phyloP scores from a whole-genome alignment of 2,888 invertebrate species.

The Cataglyphis cursor region DNA sequence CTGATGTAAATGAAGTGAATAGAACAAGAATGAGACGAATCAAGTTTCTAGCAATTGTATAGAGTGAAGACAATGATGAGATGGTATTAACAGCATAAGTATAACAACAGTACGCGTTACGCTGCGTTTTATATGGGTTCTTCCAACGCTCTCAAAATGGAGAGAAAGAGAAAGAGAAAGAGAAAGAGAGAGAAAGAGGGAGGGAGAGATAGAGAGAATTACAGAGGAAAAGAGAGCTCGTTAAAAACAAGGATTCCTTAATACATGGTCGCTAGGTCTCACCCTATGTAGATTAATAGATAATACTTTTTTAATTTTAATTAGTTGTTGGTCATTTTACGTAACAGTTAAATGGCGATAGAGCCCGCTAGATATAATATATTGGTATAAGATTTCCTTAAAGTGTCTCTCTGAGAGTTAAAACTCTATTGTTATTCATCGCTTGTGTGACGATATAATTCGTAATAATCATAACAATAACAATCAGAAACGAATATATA shows the following conservation, averaged over 20 bases:
- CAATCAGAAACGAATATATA: conserved; percentile 65
- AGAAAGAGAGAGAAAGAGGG: conserved; percentile 38
- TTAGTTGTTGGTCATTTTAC: conserved; percentile 84
- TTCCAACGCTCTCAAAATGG: conserved; percentile 56
- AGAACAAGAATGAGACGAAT: not conserved
- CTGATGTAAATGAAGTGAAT: conserved; percentile 1
- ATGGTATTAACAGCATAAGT: not conserved
- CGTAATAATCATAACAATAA: conserved; percentile 73
- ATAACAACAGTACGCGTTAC: conserved; percentile 34
- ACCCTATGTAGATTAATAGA: conserved; percentile 73
- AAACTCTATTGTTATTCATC: conserved; percentile 70
- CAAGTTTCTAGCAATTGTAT: not conserved
- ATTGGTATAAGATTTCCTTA: conserved; percentile 73
- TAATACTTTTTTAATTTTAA: conserved; percentile 74
- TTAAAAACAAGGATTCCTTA: conserved; percentile 61
- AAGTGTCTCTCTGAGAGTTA: conserved; percentile 70
- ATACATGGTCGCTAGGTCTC: conserved; percentile 75
- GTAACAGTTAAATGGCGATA: conserved; percentile 82
- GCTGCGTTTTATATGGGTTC: conserved; percentile 59
- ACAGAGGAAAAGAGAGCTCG: conserved; percentile 15
- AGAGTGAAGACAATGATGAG: not conserved
- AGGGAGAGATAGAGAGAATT: conserved; percentile 60
- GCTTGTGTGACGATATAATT: conserved; percentile 57
- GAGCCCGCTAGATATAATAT: conserved; percentile 72
- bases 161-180: conserved; percentile 31